Conservation (phyloP, 2,888 invertebrate genomes). For the Gnatocerus cornutus region DNA sequence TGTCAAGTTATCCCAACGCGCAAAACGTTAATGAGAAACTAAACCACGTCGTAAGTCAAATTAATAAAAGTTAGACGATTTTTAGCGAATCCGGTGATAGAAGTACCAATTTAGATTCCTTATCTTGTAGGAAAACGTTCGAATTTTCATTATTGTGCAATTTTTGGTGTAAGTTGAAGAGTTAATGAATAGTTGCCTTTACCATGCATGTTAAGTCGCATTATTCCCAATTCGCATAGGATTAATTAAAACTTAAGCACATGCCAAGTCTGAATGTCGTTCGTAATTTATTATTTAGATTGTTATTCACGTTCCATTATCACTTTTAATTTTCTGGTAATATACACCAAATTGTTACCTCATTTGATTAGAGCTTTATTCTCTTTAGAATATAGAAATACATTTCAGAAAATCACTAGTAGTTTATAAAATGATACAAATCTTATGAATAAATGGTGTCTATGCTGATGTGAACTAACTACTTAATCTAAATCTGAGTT, state of each 20-base stretch:
- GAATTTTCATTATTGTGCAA: slow-evolving; percentile 35
- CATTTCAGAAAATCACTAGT: neutral
- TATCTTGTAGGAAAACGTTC: neutral
- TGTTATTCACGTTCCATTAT: too few species aligned
- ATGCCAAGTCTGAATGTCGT: slow-evolving; percentile 1
- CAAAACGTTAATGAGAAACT: slow-evolving; percentile 49
- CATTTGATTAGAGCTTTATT: neutral
- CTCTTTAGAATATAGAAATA: neutral
- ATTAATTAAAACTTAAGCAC: slow-evolving; percentile 7
- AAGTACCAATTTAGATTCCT: too few species aligned
- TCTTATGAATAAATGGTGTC: slow-evolving; percentile 12
- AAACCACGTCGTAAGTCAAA: slow-evolving; percentile 39
- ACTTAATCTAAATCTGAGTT: neutral
- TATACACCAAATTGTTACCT: too few species aligned
- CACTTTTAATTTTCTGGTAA: too few species aligned
- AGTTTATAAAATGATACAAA: slow-evolving; percentile 1
- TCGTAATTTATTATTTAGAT: neutral
- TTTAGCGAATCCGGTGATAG: neutral
- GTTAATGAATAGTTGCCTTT: slow-evolving; percentile 41
- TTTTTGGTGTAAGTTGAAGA: slow-evolving; percentile 25
- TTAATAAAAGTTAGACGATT: slow-evolving; percentile 30
- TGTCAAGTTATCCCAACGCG: slow-evolving; percentile 55
- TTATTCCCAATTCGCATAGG: slow-evolving; percentile 7
- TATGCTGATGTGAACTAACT: neutral
- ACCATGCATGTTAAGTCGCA: slow-evolving; percentile 24